Percentiles rank a stretch among this genome's conserved stretches.
phyloP scores from a whole-genome alignment of 1,140 invertebrate genomes.

The Gyrodactylus bullatarudis region DNA sequence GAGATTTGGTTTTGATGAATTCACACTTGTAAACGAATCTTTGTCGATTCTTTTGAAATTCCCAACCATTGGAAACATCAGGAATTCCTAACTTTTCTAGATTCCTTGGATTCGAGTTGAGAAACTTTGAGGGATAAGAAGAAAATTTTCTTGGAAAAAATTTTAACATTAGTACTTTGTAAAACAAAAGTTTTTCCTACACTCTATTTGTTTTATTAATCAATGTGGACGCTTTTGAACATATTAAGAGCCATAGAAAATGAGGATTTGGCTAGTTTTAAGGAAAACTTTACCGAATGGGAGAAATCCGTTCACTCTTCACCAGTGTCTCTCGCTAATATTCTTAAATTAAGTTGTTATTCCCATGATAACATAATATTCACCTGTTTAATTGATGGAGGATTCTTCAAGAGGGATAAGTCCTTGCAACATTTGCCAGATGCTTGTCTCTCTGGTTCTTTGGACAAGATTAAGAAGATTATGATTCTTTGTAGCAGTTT shows the following conservation, averaged over 20 bases:
- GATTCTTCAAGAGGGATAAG: too few species aligned
- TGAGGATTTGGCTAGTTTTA: neutral
- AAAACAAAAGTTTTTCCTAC: too few species aligned
- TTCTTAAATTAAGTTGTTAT: neutral
- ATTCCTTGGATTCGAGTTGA: neutral
- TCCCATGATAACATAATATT: neutral
- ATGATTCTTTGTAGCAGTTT: neutral
- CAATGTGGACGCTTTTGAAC: neutral
- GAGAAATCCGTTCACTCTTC: neutral
- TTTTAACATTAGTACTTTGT: too few species aligned
- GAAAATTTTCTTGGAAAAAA: neutral
- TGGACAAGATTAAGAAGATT: neutral
- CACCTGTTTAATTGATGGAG: neutral
- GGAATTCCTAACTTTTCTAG: neutral
- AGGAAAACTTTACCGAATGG: neutral
- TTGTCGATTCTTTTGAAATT: neutral
- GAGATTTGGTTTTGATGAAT: neutral
- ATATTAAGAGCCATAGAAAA: neutral
- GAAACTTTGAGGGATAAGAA: neutral
- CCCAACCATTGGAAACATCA: neutral
- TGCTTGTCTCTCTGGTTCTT: neutral
- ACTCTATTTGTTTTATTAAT: neutral
- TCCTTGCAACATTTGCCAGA: neutral
- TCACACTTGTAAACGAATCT: neutral
- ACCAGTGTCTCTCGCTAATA: neutral